A percentile compares a stretch with the other conserved stretches of the same genome.
Evolutionary conservation across 1,140 invertebrate genomes (phyloP).

Genomic region (Acromyrmex heyeri): DNA sequence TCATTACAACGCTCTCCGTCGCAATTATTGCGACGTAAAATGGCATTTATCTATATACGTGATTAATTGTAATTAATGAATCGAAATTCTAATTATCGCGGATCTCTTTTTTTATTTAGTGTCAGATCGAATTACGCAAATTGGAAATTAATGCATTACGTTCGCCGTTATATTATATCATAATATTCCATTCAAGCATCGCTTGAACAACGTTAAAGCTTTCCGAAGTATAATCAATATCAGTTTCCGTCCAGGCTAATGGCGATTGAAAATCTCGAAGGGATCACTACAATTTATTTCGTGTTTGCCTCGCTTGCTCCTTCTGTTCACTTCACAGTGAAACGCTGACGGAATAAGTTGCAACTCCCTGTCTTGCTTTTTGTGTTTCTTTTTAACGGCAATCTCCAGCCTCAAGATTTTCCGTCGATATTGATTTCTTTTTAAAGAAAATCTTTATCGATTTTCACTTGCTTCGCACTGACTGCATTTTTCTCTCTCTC

Average conservation of each 20-base stretch:
- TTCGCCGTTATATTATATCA: neutral
- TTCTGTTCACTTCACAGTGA: conserved; percentile 12
- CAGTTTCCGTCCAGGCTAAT: conserved; percentile 40
- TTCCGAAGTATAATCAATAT: conserved; percentile 39
- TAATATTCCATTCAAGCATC: conserved; percentile 2
- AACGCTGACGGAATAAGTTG: conserved; percentile 46
- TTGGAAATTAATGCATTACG: conserved; percentile 18
- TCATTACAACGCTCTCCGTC: neutral
- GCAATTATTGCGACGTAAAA: conserved; percentile 26
- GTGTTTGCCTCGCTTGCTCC: conserved; percentile 23
- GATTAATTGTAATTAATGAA: conserved; percentile 21
- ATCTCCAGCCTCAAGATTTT: conserved; percentile 46
- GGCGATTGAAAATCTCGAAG: conserved; percentile 47
- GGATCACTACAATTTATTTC: conserved; percentile 53
- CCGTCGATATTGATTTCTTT: conserved; percentile 15
- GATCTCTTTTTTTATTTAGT: neutral
- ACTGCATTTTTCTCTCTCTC: neutral
- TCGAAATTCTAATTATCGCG: neutral
- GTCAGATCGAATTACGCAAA: neutral
- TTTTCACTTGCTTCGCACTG: conserved; percentile 35
- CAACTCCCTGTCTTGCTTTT: neutral
- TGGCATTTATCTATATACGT: neutral
- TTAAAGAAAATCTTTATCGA: conserved; percentile 40
- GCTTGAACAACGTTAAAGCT: conserved; percentile 6
- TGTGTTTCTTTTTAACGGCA: conserved; percentile 38